These are phyloP conservation scores for Rhadina sibilatrix DNA, from an alignment of 2,113 vertebrate species.

Conservation along the genomic window DNA sequence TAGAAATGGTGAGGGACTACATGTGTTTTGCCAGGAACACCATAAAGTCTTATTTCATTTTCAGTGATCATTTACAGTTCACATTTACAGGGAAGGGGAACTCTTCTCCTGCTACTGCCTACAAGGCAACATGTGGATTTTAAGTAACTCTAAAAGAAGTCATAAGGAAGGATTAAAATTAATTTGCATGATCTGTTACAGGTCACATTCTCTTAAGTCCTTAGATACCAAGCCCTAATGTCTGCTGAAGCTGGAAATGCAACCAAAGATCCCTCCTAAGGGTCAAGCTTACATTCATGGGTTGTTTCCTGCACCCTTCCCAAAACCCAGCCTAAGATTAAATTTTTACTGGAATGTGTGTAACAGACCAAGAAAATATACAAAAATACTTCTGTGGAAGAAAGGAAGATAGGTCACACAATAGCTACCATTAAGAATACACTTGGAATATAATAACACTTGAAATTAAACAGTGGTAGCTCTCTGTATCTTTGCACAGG, in stretches of 20 bases:
- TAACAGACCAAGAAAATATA: not conserved
- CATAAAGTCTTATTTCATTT: not conserved
- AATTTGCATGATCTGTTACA: not conserved
- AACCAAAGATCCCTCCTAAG: not conserved
- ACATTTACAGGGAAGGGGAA: not conserved
- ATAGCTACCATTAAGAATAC: not conserved
- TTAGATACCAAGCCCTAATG: not conserved
- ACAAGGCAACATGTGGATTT: not conserved
- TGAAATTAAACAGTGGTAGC: not conserved
- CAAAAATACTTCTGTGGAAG: not conserved
- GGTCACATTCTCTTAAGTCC: not conserved
- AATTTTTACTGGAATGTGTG: not conserved
- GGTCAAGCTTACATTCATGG: not conserved
- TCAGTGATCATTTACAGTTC: not conserved
- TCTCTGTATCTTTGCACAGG: not conserved
- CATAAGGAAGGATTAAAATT: not conserved
- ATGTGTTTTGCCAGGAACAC: not conserved
- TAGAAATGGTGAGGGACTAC: accelerated
- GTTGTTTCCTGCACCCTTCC: not conserved
- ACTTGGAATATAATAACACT: not conserved
- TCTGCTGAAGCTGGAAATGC: not conserved
- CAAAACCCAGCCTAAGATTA: not conserved
- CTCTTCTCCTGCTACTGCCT: not conserved
- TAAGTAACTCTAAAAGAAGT: not conserved
- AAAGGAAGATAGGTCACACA: not conserved